Evolutionary conservation across 2,797 vertebrate genomes (phyloP).

Genomic region (Gorsachius magnificus): DNA sequence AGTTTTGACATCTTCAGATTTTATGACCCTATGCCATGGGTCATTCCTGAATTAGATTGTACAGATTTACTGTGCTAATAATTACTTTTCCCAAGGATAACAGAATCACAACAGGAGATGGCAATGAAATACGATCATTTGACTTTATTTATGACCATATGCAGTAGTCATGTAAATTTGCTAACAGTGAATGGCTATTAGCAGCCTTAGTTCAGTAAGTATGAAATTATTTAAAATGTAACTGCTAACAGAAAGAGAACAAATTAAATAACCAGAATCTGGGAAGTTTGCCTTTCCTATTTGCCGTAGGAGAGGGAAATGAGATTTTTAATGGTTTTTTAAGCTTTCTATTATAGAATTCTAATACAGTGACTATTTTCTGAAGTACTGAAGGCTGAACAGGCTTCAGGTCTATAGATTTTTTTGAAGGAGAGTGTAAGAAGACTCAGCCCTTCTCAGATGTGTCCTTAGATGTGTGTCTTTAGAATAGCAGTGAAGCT

Average conservation of each 20-base stretch:
- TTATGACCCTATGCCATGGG: background rate
- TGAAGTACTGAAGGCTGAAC: background rate
- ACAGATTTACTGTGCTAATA: background rate
- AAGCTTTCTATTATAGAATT: background rate
- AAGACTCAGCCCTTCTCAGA: background rate
- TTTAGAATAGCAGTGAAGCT: background rate
- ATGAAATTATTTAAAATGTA: background rate
- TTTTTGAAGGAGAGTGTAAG: background rate
- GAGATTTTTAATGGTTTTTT: background rate
- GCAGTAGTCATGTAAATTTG: background rate
- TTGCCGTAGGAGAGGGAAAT: background rate
- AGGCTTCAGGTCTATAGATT: background rate
- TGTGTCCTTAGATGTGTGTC: background rate
- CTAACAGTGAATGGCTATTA: background rate
- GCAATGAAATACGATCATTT: background rate
- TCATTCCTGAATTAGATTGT: background rate
- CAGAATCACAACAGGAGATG: background rate
- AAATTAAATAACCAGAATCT: background rate
- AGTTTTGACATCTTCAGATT: background rate
- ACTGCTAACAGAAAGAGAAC: background rate
- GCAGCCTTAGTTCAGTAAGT: background rate
- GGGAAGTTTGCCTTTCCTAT: background rate
- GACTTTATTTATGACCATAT: background rate
- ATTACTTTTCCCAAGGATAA: background rate
- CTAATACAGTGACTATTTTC: background rate